Evolutionary conservation across 2,797 vertebrate species (phyloP).

Genomic region (Arrhamphus sclerolepis): DNA sequence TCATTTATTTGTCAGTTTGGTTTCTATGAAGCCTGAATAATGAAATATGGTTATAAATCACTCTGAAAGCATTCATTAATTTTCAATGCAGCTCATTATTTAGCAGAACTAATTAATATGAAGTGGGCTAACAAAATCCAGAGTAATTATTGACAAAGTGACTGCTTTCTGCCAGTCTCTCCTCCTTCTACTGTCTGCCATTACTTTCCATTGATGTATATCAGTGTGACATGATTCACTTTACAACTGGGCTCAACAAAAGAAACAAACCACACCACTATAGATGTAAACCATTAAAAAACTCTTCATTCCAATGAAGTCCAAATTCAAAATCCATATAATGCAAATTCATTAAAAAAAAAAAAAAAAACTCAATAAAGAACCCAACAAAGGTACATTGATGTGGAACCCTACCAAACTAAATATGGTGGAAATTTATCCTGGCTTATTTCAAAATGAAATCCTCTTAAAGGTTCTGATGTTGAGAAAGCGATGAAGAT

Average conservation of each 20-base stretch:
- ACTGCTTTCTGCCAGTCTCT: slow-evolving; percentile 28
- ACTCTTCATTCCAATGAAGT: too few relatives aligned
- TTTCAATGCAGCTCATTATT: slow-evolving; percentile 53
- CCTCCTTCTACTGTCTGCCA: slow-evolving; percentile 11
- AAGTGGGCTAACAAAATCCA: slow-evolving; percentile 40
- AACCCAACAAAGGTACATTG: too few relatives aligned
- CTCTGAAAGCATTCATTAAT: slow-evolving; percentile 44
- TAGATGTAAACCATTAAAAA: too few relatives aligned
- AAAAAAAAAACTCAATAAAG: too few relatives aligned
- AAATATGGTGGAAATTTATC: too few relatives aligned
- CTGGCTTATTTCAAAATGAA: too few relatives aligned
- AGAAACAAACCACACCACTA: too few relatives aligned
- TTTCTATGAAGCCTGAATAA: slow-evolving; percentile 41
- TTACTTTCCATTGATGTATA: slow-evolving; percentile 33
- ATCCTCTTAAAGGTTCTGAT: too few relatives aligned
- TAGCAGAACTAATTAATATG: slow-evolving; percentile 54
- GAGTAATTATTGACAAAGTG: slow-evolving; percentile 48
- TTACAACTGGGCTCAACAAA: slow-evolving; percentile 13
- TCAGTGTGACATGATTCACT: slow-evolving; percentile 29
- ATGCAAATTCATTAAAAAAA: too few relatives aligned
- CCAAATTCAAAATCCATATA: too few relatives aligned
- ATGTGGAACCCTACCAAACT: too few relatives aligned
- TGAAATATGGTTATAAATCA: slow-evolving; percentile 46
- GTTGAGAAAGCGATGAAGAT: too few relatives aligned
- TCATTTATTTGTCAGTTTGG: slow-evolving; percentile 36